Percentiles rank a stretch among this genome's conserved stretches.
Evolutionary conservation across 2,113 vertebrate genomes (phyloP).

Genomic region (Rhinichthys klamathensis): DNA sequence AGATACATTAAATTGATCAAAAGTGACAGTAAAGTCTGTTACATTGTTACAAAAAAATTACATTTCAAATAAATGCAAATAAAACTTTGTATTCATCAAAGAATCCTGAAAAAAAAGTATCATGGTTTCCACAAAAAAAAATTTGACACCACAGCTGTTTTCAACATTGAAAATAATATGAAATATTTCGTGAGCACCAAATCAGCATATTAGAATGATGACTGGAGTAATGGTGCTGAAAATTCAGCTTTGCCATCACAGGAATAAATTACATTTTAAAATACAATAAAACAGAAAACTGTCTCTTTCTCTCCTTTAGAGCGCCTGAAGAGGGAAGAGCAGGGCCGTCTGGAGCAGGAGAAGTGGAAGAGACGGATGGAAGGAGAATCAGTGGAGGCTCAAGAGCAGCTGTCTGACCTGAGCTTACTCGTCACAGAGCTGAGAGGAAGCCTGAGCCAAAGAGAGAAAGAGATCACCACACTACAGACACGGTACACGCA

Average conservation of each 20-base stretch:
- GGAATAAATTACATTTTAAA: too few relatives aligned
- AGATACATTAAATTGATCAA: neutral
- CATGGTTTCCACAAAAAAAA: neutral
- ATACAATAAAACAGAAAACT: too few relatives aligned
- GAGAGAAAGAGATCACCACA: slow-evolving; percentile 87
- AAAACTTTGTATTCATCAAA: neutral
- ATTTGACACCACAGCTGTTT: too few relatives aligned
- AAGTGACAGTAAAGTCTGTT: neutral
- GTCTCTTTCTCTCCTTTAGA: slow-evolving; percentile 68
- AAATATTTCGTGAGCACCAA: too few relatives aligned
- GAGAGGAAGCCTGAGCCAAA: slow-evolving; percentile 79
- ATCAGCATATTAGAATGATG: too few relatives aligned
- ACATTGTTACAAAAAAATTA: neutral
- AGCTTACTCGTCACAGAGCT: slow-evolving; percentile 81
- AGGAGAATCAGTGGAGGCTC: slow-evolving; percentile 82
- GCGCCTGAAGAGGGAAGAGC: slow-evolving; percentile 90
- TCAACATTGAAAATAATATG: too few relatives aligned
- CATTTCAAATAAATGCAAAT: neutral
- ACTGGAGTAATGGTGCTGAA: too few relatives aligned
- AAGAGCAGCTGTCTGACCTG: slow-evolving; percentile 87
- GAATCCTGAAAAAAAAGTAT: neutral
- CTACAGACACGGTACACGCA: slow-evolving; percentile 79
- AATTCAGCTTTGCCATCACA: too few relatives aligned
- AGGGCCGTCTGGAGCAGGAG: slow-evolving; percentile 87
- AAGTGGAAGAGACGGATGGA: slow-evolving; percentile 87